Percentiles rank a stretch among this genome's conserved stretches.
Evolutionary conservation across 2,797 vertebrate species (phyloP).

Genomic region (Scolopax rusticola): DNA sequence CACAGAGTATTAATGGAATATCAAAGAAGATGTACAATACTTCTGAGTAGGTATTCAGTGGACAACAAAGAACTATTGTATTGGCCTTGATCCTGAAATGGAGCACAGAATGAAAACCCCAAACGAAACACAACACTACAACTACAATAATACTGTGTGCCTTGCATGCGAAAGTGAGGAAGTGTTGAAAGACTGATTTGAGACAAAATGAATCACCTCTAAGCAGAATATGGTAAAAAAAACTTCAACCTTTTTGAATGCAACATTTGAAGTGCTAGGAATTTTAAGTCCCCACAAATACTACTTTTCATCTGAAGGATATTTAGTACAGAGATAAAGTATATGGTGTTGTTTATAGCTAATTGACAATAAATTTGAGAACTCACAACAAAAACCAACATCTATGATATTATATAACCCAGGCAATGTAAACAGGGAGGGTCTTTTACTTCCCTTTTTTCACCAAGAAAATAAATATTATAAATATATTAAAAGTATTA

Average conservation of each 20-base stretch:
- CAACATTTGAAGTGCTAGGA: background rate
- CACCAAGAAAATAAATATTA: background rate
- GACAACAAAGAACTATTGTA: background rate
- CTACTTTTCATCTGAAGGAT: background rate
- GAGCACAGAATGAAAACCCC: background rate
- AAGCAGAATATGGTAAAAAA: background rate
- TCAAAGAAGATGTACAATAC: background rate
- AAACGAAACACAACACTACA: background rate
- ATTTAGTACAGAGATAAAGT: background rate
- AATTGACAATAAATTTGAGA: background rate
- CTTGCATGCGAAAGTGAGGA: background rate
- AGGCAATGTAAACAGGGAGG: constrained; percentile 15
- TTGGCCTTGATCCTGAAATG: background rate
- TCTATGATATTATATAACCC: background rate
- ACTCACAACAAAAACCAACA: background rate
- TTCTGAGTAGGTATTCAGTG: background rate
- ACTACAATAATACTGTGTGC: background rate
- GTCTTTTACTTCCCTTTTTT: constrained; percentile 37
- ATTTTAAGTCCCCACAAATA: background rate
- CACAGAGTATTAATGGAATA: background rate
- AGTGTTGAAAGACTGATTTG: background rate
- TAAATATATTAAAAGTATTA: background rate
- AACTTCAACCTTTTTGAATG: background rate
- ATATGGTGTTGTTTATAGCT: background rate
- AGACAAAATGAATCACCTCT: background rate